phyloP scores from a whole-genome alignment of 2,888 invertebrate species.

The Parnassius smintheus region DNA sequence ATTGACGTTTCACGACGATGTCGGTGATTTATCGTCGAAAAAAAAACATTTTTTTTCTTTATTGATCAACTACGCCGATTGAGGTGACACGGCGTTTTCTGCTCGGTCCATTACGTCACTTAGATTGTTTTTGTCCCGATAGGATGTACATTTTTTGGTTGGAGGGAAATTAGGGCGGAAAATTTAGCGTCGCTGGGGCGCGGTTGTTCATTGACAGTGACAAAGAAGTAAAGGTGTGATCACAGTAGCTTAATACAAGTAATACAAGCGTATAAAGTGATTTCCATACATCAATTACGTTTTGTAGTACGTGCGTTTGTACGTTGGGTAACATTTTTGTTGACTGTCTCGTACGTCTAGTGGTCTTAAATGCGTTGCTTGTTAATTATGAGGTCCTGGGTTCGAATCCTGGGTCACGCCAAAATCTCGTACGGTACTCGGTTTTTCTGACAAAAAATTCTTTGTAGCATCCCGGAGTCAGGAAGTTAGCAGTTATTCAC shows the following conservation, averaged over 20 bases:
- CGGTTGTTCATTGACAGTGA: slow-evolving; percentile 5
- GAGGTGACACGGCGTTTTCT: slow-evolving; percentile 19
- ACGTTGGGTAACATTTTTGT: too few relatives aligned
- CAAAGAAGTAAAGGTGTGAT: slow-evolving; percentile 1
- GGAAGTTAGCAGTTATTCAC: too few relatives aligned
- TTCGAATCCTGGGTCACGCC: too few relatives aligned
- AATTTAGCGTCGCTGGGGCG: background rate
- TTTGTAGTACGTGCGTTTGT: too few relatives aligned
- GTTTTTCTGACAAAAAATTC: too few relatives aligned
- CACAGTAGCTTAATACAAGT: background rate
- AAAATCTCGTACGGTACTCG: too few relatives aligned
- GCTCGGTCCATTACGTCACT: slow-evolving; percentile 12
- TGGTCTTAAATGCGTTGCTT: too few relatives aligned
- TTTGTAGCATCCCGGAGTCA: too few relatives aligned
- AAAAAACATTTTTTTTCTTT: background rate
- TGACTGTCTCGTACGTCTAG: too few relatives aligned
- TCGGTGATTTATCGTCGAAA: slow-evolving; percentile 20
- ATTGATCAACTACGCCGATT: slow-evolving; percentile 16
- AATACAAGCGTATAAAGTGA: too few relatives aligned
- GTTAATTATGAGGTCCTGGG: too few relatives aligned
- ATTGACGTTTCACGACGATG: slow-evolving; percentile 6
- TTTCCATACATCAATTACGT: too few relatives aligned
- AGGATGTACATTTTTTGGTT: slow-evolving; percentile 15
- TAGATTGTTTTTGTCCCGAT: slow-evolving; percentile 7
- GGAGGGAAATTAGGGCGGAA: slow-evolving; percentile 19